Evolutionary conservation across 1,140 invertebrate genomes (phyloP).

Genomic region (Caenorhabditis brenneri): DNA sequence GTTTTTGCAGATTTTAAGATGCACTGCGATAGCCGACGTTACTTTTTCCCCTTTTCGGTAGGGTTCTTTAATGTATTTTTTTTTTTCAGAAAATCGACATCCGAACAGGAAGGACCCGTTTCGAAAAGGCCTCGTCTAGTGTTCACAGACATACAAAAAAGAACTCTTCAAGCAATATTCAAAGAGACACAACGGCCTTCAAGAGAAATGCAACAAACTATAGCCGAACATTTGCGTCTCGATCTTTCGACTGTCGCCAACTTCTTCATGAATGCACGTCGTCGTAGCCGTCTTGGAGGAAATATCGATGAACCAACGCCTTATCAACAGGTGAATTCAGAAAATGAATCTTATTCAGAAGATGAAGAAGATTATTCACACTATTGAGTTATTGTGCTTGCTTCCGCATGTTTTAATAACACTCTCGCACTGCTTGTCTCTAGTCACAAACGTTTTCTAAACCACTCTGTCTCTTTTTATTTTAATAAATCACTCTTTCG

Average conservation of each 20-base stretch:
- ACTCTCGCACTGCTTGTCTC: not conserved
- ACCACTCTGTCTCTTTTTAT: too few species aligned
- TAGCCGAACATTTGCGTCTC: slow-evolving; percentile 92
- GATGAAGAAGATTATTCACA: not conserved
- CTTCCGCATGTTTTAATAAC: too few species aligned
- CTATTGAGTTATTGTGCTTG: too few species aligned
- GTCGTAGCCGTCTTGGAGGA: slow-evolving; percentile 74
- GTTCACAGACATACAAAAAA: slow-evolving; percentile 98
- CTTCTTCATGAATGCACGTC: slow-evolving; percentile 98
- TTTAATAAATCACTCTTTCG: too few species aligned
- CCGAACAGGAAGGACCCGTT: slow-evolving; percentile 53
- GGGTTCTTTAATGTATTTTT: too few species aligned
- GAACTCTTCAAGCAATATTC: slow-evolving; percentile 80
- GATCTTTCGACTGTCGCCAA: slow-evolving; percentile 98
- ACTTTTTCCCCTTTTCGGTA: too few species aligned
- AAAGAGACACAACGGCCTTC: slow-evolving; percentile 98
- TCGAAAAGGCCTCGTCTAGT: slow-evolving; percentile 98
- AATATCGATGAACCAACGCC: slow-evolving; percentile 56
- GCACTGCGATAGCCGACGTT: too few species aligned
- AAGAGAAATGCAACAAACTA: slow-evolving; percentile 99
- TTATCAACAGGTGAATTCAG: slow-evolving; percentile 55
- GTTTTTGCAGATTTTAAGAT: too few species aligned
- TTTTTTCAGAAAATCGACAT: slow-evolving; percentile 32
- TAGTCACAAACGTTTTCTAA: too few species aligned
- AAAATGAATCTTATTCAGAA: not conserved